Base-by-base conservation (phyloP, 2,113 vertebrate species). In the Pituophis catenifer region DNA sequence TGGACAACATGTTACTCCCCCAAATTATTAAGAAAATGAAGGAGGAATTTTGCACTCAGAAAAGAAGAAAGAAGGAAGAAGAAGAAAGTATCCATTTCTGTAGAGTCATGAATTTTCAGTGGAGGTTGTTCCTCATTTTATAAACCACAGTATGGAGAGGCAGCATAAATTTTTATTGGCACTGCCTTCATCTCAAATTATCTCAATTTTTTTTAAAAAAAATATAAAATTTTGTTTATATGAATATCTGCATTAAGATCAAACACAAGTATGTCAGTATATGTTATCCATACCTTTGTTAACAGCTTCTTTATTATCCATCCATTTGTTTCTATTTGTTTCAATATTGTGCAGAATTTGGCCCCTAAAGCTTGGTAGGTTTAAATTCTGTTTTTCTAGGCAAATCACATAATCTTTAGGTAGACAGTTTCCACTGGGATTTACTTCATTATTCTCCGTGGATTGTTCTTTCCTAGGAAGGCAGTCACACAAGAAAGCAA, bases 321-420 rank as follows among this genome's bases (percentile, higher is more conserved):
- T 90, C 92, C 92, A 93, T 89, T 65, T 65, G 24, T 87, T 86
- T 70, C 57, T 52, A 33, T 93, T 93, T 24, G 8, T 24, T 87
- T 90, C 29, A n/a, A 93, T 93, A 44, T 53, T 87, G 3, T 48
- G 1, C 92, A 90, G 53, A 50, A 93, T 26, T 6, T 29, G 21
- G 4, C 21, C 24, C n/a, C 5, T 86, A 54, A 93, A 93, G 0
- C 15, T 13, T 21, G 5, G 1, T 87, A 65, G 19, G 3, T 54
- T 59, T 86, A 87, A 90, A 19, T 38, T 6, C 2, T n/a, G 26
- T 29, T 13, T 54, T 29, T 65, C 92, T 54, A 57, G 2, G 50
- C 89, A 93, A 12, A 48, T 59, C 5, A 0, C n/a, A 44, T 86
- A 2, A 53, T 17, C 7, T 11, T 55, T n/a, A 57, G 9, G 17